A percentile compares a stretch with the other conserved stretches of the same genome.
Evolutionary conservation across 2,888 invertebrate species (phyloP).

Genomic region (Microctonus hyperodae): DNA sequence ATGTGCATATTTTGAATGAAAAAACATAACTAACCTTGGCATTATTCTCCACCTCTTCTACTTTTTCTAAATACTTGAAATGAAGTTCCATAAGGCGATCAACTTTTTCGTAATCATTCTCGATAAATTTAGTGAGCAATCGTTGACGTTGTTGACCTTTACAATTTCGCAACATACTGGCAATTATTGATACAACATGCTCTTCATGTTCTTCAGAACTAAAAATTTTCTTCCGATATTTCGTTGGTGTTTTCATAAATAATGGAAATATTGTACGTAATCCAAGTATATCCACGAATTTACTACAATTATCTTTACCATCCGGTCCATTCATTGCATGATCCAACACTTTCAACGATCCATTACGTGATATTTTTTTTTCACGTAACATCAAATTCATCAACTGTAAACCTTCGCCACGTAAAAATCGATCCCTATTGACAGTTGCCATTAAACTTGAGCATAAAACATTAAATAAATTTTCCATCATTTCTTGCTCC

Average conservation of each 20-base stretch:
- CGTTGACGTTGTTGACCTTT: constrained; percentile 89
- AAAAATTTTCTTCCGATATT: constrained; percentile 78
- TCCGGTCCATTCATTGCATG: constrained; percentile 95
- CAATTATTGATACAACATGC: constrained; percentile 92
- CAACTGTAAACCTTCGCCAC: constrained; percentile 96
- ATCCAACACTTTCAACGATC: constrained; percentile 94
- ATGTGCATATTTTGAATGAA: too few species aligned
- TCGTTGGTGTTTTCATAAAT: constrained; percentile 98
- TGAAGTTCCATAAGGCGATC: constrained; percentile 95
- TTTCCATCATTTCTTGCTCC: constrained; percentile 99
- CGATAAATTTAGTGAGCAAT: constrained; percentile 92
- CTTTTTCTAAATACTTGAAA: constrained; percentile 95
- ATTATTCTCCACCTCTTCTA: constrained; percentile 77
- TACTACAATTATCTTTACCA: constrained; percentile 95
- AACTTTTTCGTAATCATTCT: constrained; percentile 98
- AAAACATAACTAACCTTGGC: constrained; percentile 67
- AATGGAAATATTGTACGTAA: constrained; percentile 96
- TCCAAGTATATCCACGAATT: constrained; percentile 97
- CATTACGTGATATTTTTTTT: constrained; percentile 95
- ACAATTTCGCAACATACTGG: constrained; percentile 92
- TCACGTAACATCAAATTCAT: constrained; percentile 99
- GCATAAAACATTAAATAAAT: constrained; percentile 95
- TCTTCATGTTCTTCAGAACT: constrained; percentile 92
- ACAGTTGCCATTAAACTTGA: constrained; percentile 87
- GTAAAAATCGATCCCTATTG: constrained; percentile 91